A percentile compares a stretch with the other conserved stretches of the same genome.
phyloP scores from a whole-genome alignment of 2,888 invertebrate species.

The Auanema freiburgensis region DNA sequence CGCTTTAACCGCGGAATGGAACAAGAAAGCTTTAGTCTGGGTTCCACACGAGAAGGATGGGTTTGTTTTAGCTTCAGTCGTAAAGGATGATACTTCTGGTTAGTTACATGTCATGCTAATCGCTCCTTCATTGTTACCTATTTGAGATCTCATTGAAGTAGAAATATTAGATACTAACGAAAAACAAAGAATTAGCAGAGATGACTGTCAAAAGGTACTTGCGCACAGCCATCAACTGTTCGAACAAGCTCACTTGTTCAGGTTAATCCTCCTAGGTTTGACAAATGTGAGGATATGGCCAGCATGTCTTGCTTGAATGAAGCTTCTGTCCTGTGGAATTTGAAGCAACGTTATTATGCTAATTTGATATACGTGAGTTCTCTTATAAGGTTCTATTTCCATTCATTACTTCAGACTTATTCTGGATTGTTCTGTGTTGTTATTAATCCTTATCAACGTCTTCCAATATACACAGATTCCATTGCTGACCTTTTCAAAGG shows the following conservation, averaged over 20 bases:
- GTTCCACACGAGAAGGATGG: conserved; percentile 84
- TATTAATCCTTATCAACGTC: conserved; percentile 90
- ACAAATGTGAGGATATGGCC: conserved; percentile 99
- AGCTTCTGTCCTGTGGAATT: conserved; percentile 97
- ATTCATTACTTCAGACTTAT: conserved; percentile 79
- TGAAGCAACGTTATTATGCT: conserved; percentile 98
- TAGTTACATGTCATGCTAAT: conserved; percentile 68
- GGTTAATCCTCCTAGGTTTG: conserved; percentile 99
- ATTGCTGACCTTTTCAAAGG: conserved; percentile 99
- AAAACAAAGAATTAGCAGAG: conserved; percentile 73
- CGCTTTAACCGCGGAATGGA: conserved; percentile 98
- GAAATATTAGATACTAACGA: conserved; percentile 87
- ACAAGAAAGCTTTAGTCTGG: conserved; percentile 96
- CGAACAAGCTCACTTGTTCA: neutral
- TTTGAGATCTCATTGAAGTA: conserved; percentile 71
- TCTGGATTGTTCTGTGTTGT: conserved; percentile 99
- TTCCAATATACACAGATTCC: conserved; percentile 98
- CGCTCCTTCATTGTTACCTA: neutral
- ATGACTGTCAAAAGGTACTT: conserved; percentile 35
- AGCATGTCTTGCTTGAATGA: conserved; percentile 98
- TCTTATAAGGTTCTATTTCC: neutral
- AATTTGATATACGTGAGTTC: conserved; percentile 98
- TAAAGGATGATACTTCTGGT: conserved; percentile 88
- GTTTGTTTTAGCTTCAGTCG: conserved; percentile 93
- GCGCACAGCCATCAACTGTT: conserved; percentile 1